These are phyloP conservation scores for Alitta virens DNA, from an alignment of 2,888 invertebrate genomes.

Conservation along the genomic window DNA sequence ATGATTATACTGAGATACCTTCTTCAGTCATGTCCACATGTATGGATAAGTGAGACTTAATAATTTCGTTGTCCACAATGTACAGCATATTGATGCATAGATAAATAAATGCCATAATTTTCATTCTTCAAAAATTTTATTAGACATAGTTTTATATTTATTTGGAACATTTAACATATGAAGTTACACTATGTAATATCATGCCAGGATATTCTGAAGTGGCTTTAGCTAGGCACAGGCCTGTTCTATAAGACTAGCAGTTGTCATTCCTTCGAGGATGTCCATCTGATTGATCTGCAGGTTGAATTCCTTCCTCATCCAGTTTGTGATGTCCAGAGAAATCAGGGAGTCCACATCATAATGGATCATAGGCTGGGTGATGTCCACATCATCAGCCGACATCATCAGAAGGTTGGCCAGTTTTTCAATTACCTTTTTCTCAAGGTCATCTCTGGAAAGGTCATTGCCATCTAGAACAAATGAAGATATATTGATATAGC, in stretches of 20 bases:
- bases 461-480: neutral
- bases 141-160: no score
- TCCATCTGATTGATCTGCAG: conserved; percentile 9
- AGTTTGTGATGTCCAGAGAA: conserved; percentile 11
- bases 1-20: no score
- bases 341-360: conserved; percentile 11
- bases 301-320: conserved; percentile 15
- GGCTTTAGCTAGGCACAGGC: neutral
- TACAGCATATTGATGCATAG: no score
- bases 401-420: conserved; percentile 5
- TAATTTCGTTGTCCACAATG: no score
- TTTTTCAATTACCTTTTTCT: neutral
- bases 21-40: no score
- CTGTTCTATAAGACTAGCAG: neutral
- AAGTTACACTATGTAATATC: no score
- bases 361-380: conserved; percentile 2
- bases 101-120: no score
- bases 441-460: conserved; percentile 4
- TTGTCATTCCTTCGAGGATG: conserved; percentile 9
- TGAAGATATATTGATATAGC: no score
- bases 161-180: no score
- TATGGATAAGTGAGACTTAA: no score
- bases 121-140: no score
- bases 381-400: conserved; percentile 6
- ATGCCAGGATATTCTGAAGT: no score